These are phyloP conservation scores for Eumeta japonica DNA, from an alignment of 1,140 invertebrate genomes.

Conservation along the genomic window DNA sequence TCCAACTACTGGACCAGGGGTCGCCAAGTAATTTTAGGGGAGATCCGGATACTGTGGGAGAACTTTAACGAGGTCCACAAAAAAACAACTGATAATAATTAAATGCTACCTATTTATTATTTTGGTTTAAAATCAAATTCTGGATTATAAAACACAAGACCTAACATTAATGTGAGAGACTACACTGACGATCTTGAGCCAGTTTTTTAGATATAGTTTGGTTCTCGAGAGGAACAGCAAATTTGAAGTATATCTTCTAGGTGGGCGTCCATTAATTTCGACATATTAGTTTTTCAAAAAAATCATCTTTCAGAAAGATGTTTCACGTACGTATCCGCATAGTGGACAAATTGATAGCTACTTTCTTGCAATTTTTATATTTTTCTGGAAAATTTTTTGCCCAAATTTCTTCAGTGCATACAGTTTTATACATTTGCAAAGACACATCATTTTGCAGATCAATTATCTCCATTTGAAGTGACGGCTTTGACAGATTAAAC, in stretches of 20 bases:
- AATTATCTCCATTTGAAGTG: too few relatives aligned
- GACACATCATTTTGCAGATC: too few relatives aligned
- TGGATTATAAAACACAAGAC: constrained; percentile 1
- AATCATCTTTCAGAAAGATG: constrained; percentile 11
- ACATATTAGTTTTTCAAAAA: constrained; percentile 10
- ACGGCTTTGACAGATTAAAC: too few relatives aligned
- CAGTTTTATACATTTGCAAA: too few relatives aligned
- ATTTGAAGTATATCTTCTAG: constrained; percentile 10
- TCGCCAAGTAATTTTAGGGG: not conserved
- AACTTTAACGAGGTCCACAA: not conserved
- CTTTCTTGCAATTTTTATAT: too few relatives aligned
- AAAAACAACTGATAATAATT: not conserved
- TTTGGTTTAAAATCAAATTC: not conserved
- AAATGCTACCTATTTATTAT: constrained; percentile 1
- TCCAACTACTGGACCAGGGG: too few relatives aligned
- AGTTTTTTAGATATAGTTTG: constrained; percentile 12
- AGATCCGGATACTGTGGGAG: constrained; percentile 1
- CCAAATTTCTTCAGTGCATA: too few relatives aligned
- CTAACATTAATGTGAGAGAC: constrained; percentile 6
- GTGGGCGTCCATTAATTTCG: constrained; percentile 10
- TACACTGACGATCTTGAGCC: constrained; percentile 8
- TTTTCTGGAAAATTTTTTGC: too few relatives aligned
- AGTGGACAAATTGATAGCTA: too few relatives aligned
- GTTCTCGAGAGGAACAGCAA: constrained; percentile 9
- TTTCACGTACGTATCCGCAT: too few relatives aligned